A percentile compares a stretch with the other conserved stretches of the same genome.
These are phyloP conservation scores for Oenanthe oenanthe DNA, from an alignment of 2,113 vertebrate genomes.

Conservation along the genomic window DNA sequence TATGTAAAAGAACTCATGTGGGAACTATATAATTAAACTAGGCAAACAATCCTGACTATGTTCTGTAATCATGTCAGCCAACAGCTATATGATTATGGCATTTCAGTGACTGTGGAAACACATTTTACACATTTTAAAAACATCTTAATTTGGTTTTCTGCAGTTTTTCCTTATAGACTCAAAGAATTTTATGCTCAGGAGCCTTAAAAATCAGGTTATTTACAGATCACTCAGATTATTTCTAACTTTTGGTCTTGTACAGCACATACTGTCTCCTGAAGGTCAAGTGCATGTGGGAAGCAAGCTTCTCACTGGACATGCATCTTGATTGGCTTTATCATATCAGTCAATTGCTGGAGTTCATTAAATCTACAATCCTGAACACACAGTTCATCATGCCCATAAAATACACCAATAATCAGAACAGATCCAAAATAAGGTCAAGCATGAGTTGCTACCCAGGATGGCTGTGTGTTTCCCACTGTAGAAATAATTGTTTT, in stretches of 20 bases:
- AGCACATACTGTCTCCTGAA: neutral
- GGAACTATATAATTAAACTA: constrained; percentile 21
- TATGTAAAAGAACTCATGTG: constrained; percentile 30
- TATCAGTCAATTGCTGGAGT: neutral
- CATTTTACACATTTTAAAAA: neutral
- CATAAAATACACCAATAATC: neutral
- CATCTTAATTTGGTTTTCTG: neutral
- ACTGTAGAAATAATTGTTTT: neutral
- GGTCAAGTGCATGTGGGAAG: neutral
- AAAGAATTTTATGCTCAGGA: neutral
- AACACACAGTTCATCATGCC: neutral
- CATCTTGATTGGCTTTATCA: neutral
- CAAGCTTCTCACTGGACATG: neutral
- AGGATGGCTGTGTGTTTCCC: neutral
- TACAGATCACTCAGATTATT: neutral
- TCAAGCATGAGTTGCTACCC: neutral
- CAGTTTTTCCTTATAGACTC: neutral
- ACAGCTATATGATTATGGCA: neutral
- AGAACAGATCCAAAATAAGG: neutral
- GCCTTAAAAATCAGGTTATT: neutral
- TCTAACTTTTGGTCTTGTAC: neutral
- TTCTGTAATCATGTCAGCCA: constrained; percentile 24
- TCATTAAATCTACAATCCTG: neutral
- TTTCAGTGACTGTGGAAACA: neutral
- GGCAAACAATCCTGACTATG: neutral